Evolutionary conservation across 2,797 vertebrate genomes (phyloP).

Genomic region (Hyperoplus immaculatus): DNA sequence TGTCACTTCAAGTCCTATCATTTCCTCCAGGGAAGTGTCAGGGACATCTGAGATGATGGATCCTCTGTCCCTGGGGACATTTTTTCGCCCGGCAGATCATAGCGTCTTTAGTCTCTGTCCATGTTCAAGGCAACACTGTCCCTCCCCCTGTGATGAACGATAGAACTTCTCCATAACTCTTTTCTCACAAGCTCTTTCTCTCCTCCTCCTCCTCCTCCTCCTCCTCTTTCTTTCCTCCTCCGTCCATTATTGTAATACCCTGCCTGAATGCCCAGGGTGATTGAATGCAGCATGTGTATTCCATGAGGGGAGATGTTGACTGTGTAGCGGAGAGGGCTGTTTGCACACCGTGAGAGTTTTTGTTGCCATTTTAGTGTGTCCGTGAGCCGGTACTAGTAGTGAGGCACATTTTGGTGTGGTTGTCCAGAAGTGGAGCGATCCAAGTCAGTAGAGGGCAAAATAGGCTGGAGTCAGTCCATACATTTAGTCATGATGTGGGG

Average conservation of each 20-base stretch:
- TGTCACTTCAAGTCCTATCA: constrained; percentile 45
- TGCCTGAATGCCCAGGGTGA: constrained; percentile 59
- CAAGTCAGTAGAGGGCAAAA: constrained; percentile 63
- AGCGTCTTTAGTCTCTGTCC: constrained; percentile 76
- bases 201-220: constrained; percentile 12
- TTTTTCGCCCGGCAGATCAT: constrained; percentile 70
- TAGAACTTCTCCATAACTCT: constrained; percentile 71
- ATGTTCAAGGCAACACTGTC: constrained; percentile 73
- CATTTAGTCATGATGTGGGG: constrained; percentile 6
- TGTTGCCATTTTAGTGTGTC: constrained; percentile 33
- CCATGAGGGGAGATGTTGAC: constrained; percentile 51
- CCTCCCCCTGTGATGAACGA: constrained; percentile 67
- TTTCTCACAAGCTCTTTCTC: constrained; percentile 7
- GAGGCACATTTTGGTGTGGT: constrained; percentile 29
- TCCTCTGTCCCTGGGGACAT: constrained; percentile 48
- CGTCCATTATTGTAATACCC: constrained; percentile 33
- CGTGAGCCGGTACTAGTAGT: not conserved
- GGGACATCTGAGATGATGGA: constrained; percentile 65
- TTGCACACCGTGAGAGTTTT: constrained; percentile 22
- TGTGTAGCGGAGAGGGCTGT: constrained; percentile 31
- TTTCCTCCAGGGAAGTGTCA: constrained; percentile 46
- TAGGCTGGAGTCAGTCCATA: constrained; percentile 16
- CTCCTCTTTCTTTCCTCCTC: constrained; percentile 23
- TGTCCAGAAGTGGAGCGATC: constrained; percentile 38
- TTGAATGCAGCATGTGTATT: constrained; percentile 48